A percentile compares a stretch with the other conserved stretches of the same genome.
These are phyloP conservation scores for Ellobium chinense DNA, from an alignment of 2,888 invertebrate genomes.

Conservation along the genomic window DNA sequence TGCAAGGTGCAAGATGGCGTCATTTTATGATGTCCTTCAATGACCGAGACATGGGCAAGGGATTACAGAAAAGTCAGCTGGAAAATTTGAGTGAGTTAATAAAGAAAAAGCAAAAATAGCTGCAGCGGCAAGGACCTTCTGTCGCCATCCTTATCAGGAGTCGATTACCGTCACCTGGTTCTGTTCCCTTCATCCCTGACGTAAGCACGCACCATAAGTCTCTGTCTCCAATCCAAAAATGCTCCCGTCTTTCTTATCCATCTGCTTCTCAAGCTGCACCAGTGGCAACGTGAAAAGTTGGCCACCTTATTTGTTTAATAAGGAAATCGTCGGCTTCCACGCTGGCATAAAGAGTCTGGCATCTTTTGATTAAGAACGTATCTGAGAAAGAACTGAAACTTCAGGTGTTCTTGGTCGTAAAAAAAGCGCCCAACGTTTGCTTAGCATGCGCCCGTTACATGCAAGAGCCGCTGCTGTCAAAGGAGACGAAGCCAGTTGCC, in stretches of 20 bases:
- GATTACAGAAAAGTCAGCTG: constrained; percentile 19
- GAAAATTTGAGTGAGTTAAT: constrained; percentile 14
- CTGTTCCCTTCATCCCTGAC: constrained; percentile 16
- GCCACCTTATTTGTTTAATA: constrained; percentile 25
- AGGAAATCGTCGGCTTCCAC: constrained; percentile 14
- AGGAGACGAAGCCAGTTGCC: constrained; percentile 14
- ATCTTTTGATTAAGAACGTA: constrained; percentile 32
- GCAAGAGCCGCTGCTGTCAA: constrained; percentile 16
- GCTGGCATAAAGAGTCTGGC: constrained; percentile 21
- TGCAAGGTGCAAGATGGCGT: background rate
- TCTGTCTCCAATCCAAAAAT: constrained; percentile 3
- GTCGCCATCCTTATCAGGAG: constrained; percentile 21
- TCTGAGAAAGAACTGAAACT: constrained; percentile 29
- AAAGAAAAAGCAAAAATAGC: constrained; percentile 16
- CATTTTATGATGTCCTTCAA: constrained; percentile 34
- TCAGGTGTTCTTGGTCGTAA: constrained; percentile 35
- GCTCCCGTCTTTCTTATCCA: background rate
- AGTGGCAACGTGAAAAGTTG: constrained; percentile 7
- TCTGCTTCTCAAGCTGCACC: constrained; percentile 19
- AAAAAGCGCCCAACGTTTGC: constrained; percentile 39
- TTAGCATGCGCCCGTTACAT: constrained; percentile 33
- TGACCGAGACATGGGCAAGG: background rate
- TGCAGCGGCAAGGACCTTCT: constrained; percentile 6
- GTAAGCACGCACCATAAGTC: constrained; percentile 28
- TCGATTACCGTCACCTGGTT: constrained; percentile 18